Percentiles rank a stretch among this genome's conserved stretches.
Evolutionary conservation across 2,888 invertebrate species (phyloP).

Genomic region (Drosophila longiperda): DNA sequence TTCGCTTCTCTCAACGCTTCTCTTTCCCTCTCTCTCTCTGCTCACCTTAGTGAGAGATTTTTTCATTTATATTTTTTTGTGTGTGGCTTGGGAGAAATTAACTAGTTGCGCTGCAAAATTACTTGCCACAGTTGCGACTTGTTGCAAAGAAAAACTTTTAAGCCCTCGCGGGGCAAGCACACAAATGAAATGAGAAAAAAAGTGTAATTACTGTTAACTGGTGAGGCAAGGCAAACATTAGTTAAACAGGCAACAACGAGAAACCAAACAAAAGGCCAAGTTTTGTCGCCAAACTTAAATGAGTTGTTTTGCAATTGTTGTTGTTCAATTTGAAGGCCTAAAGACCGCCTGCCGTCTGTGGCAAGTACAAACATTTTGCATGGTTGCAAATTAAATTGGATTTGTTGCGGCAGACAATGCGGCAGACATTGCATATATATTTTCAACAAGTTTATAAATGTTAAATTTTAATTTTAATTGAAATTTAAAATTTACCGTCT

Average conservation of each 20-base stretch:
- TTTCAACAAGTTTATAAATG: conserved; percentile 37
- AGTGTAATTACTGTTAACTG: conserved; percentile 69
- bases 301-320: conserved; percentile 43
- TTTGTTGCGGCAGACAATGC: conserved; percentile 54
- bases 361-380: conserved; percentile 52
- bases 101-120: conserved; percentile 28
- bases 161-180: conserved; percentile 19
- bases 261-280: conserved; percentile 36
- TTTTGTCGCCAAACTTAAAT: conserved; percentile 70
- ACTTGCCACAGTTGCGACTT: conserved; percentile 37
- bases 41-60: conserved; percentile 2
- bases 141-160: conserved; percentile 51
- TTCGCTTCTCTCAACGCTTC: background rate
- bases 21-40: conserved; percentile 1
- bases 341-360: conserved; percentile 23
- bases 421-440: conserved; percentile 6
- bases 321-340: conserved; percentile 1
- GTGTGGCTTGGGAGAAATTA: conserved; percentile 11
- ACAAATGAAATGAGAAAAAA: conserved; percentile 60
- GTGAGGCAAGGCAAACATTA: conserved; percentile 44
- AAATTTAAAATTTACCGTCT: conserved; percentile 89
- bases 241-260: conserved; percentile 39
- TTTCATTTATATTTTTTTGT: conserved; percentile 4
- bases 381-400: conserved; percentile 61
- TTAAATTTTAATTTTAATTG: conserved; percentile 56